Evolutionary conservation across 2,113 vertebrate genomes (phyloP), one percentile per base, ranked within the genome.

Genomic region (Dolichallabes microphthalmus): DNA sequence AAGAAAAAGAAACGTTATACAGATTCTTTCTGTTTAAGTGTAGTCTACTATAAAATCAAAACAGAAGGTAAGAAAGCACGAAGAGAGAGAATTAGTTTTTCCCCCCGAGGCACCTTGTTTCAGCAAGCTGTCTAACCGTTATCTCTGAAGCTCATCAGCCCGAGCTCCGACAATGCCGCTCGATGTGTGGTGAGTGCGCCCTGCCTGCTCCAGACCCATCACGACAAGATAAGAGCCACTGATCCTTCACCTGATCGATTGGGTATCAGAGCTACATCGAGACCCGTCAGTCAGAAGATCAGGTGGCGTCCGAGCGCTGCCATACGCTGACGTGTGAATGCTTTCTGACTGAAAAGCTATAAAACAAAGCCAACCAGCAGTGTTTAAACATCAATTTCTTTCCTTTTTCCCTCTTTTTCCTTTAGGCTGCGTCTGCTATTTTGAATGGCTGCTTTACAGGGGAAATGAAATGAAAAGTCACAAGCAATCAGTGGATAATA

Each of bases 181-280:
- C 71, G 75, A 87, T 83, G 83, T 63, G 79, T 68, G 66, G 74
- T 82, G 80, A 84, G 78, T 80, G 52, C 80, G 77, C 50, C 78
- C 66, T 35, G 82, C 71, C 84, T 74, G 84, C 86, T 88, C 80
- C 39, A 53, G 57, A 66, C 82, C 80, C 82, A 71, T 66, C 77
- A 73, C 60, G 64, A 89, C 78, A 83, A 91, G 89, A 90, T 91
- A 91, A 90, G 85, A 85, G 55, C 39, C 1, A 39, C 61, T 84
- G 63, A 87, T 89, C 82, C 80, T 84, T 88, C 61, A 52, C 71
- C 57, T n/a, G 61, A 90, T 89, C 76, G 83, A 91, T 86, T 60
- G 82, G 45, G 10, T 79, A 87, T 88, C 78, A 74, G 79, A 19
- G 52, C 71, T 77, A 86, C 85, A 77, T 80, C 63, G 80, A 73